Percentiles rank a stretch among this genome's conserved stretches.
Evolutionary conservation across 2,888 invertebrate genomes (phyloP).

Genomic region (Megalurothrips usitatus): DNA sequence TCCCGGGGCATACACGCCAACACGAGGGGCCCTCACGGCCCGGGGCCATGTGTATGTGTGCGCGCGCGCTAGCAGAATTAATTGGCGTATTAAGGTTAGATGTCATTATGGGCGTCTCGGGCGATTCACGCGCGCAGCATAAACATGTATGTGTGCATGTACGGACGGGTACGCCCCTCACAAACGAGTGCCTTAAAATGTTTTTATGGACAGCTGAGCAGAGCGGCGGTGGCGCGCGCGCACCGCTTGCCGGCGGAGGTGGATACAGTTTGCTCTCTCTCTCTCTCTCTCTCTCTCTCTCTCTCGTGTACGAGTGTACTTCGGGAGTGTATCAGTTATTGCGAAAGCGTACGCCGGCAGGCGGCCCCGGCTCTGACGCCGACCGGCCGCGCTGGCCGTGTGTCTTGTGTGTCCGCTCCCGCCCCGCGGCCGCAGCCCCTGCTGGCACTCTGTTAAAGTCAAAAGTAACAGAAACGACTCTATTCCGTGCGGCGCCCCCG

Average conservation of each 20-base stretch:
- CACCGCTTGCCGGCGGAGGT: neutral
- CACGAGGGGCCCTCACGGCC: neutral
- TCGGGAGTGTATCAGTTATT: too few relatives aligned
- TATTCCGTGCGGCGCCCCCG: too few relatives aligned
- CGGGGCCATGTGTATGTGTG: conserved; percentile 15
- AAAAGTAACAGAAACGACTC: too few relatives aligned
- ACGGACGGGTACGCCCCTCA: neutral
- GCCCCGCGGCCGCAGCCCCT: too few relatives aligned
- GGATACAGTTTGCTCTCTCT: neutral
- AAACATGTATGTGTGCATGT: conserved; percentile 7
- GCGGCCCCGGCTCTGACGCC: too few relatives aligned
- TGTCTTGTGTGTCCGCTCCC: too few relatives aligned
- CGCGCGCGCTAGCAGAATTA: conserved; percentile 16
- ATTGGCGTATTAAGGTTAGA: conserved; percentile 26
- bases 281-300: conserved; percentile 1
- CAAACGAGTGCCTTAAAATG: conserved; percentile 21
- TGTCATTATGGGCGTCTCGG: conserved; percentile 21
- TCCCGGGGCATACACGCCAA: too few relatives aligned
- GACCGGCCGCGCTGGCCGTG: too few relatives aligned
- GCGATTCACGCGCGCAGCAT: conserved; percentile 18
- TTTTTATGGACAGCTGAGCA: conserved; percentile 20
- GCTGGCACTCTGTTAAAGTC: too few relatives aligned
- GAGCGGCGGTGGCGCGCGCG: neutral
- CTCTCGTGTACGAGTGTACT: neutral
- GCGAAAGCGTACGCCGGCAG: too few relatives aligned